phyloP scores from a whole-genome alignment of 2,797 vertebrate species.

The Cuculus canorus region DNA sequence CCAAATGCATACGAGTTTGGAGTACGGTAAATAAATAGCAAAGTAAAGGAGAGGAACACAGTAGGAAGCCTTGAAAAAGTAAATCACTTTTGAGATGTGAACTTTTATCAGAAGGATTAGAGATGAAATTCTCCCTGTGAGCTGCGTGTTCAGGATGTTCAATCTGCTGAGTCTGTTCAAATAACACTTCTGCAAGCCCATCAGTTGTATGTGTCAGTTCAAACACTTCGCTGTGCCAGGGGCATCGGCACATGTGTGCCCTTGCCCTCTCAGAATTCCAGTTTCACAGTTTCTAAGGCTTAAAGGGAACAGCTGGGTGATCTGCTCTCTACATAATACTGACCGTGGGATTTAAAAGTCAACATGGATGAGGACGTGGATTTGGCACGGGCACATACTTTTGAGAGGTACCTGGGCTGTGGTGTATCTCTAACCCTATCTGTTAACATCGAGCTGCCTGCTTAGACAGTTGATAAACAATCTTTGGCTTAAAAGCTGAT shows the following conservation, averaged over 20 bases:
- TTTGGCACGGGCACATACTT: not conserved
- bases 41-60: not conserved
- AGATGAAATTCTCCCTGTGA: not conserved
- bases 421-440: not conserved
- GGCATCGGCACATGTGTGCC: rapidly evolving
- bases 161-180: not conserved
- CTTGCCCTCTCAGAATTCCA: not conserved
- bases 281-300: not conserved
- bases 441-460: not conserved
- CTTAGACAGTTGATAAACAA: not conserved
- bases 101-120: not conserved
- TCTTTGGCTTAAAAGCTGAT: not conserved
- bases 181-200: not conserved
- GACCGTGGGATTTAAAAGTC: not conserved
- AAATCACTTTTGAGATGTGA: not conserved
- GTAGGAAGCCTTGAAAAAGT: not conserved
- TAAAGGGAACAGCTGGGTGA: not conserved
- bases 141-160: not conserved
- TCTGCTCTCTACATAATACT: not conserved
- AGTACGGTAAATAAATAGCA: not conserved
- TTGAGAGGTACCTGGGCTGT: not conserved
- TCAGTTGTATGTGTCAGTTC: rapidly evolving
- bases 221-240: not conserved
- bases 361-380: not conserved
- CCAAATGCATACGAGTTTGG: not conserved